These are phyloP conservation scores for Tiliacea aurago DNA, from an alignment of 2,888 invertebrate genomes.

Conservation along the genomic window DNA sequence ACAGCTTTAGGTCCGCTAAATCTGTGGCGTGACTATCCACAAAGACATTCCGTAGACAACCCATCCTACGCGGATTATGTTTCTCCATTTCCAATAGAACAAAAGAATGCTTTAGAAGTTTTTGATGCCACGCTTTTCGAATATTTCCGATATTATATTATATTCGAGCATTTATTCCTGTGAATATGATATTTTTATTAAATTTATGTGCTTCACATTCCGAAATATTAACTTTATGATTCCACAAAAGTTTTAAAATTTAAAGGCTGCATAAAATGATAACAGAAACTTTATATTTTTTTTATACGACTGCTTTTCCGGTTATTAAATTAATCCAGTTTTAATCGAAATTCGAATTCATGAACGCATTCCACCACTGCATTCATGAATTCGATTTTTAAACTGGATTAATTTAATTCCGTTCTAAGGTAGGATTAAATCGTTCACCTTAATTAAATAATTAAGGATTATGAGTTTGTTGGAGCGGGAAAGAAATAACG, in stretches of 20 bases:
- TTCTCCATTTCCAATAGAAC: conserved; percentile 71
- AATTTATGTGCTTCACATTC: conserved; percentile 30
- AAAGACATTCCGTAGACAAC: conserved; percentile 64
- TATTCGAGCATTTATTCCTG: conserved; percentile 12
- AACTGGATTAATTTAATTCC: conserved; percentile 1
- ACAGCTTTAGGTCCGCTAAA: conserved; percentile 40
- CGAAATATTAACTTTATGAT: conserved; percentile 10
- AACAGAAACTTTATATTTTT: not conserved
- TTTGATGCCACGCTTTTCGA: conserved; percentile 57
- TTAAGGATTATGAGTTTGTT: conserved; percentile 25
- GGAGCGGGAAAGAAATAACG: conserved; percentile 52
- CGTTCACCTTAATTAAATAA: conserved; percentile 15
- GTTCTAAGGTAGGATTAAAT: not conserved
- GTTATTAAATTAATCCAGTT: not conserved
- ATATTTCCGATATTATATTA: conserved; percentile 46
- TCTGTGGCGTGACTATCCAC: conserved; percentile 48
- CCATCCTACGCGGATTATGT: conserved; percentile 67
- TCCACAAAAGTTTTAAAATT: conserved; percentile 3
- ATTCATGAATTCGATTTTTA: not conserved
- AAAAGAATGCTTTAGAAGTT: conserved; percentile 67
- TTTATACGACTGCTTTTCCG: not conserved
- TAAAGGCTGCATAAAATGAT: not conserved
- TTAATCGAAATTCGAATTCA: too few relatives aligned
- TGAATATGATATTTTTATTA: conserved; percentile 33
- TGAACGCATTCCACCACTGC: not conserved